Base-by-base conservation (phyloP, 2,888 invertebrate species). In the Heliconius charithonia region DNA sequence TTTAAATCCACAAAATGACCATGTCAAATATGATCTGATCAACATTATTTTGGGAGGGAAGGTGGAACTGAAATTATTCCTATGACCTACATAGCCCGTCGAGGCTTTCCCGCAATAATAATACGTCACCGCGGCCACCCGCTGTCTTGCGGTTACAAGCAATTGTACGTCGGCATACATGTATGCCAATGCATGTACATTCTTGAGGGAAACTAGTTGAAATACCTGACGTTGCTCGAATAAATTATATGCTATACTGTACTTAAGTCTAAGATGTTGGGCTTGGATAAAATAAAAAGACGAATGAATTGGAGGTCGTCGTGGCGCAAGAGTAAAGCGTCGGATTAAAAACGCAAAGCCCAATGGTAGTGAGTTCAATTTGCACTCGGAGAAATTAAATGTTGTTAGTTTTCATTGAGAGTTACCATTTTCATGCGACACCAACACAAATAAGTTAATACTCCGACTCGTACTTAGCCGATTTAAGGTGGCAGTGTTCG, bases 71-170 rank as follows among this genome's bases (percentile, higher is more conserved):
- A n/a, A 74, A 63, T 63, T 63, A 62, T 74, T 41, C 62, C 62
- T 63, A 66, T 74, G 77, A 78, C 77, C 77, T 62, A 74, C 65
- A 78, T 78, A 65, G 71, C 73, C 37, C 67, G 72, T 66, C 71
- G 59, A 71, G 75, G 77, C 72, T 63, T 73, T 73, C 67, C 78
- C 78, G 69, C 80, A 78, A 78, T 73, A 76, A 78, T 80, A 80
- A 80, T 80, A 80, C 78, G 80, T 80, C 80, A 80, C 75, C 63
- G 69, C 75, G 74, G 74, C 78, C 80, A 59, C 76, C 74, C 70
- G 78, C 80, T 80, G 80, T 78, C 76, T 80, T 80, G 80, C 56
- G 80, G 80, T 79, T 69, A 74, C 70, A 29, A 62, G 76, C 32
- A 75, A 73, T 80, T 79, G 74, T 76, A 69, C 45, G 76, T 72